These are phyloP conservation scores for Sturnus vulgaris DNA, from an alignment of 2,113 vertebrate genomes.

Conservation along the genomic window DNA sequence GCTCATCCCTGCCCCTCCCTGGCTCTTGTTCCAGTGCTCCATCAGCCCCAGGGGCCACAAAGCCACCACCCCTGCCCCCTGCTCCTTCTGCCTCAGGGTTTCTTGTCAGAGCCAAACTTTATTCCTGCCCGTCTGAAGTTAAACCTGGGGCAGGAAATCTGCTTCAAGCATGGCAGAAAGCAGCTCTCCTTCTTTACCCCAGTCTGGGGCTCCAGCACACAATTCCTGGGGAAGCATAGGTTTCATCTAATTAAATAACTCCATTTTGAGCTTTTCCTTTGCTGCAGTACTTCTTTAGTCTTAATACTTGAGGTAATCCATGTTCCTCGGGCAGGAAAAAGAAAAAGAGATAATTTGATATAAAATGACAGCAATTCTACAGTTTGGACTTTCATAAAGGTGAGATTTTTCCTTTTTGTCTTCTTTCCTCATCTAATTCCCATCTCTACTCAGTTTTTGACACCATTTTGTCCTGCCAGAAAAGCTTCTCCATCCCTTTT, in stretches of 20 bases:
- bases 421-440: background rate
- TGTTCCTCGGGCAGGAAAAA: background rate
- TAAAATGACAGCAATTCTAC: background rate
- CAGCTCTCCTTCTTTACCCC: background rate
- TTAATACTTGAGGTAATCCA: background rate
- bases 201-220: rapidly evolving
- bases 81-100: background rate
- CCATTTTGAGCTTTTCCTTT: background rate
- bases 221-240: rapidly evolving
- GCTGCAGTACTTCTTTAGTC: background rate
- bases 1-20: background rate
- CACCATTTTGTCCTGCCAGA: background rate
- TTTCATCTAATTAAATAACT: background rate
- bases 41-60: background rate
- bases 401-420: background rate
- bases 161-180: background rate
- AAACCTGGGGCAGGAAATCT: background rate
- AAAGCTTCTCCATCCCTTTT: background rate
- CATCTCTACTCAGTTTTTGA: background rate
- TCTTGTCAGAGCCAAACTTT: background rate
- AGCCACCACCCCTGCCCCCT: background rate
- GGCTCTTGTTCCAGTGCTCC: background rate
- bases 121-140: background rate
- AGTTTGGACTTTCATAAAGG: background rate
- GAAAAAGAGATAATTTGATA: background rate